Conservation (phyloP, 2,888 invertebrate species). For the Lasioglossum morio region DNA sequence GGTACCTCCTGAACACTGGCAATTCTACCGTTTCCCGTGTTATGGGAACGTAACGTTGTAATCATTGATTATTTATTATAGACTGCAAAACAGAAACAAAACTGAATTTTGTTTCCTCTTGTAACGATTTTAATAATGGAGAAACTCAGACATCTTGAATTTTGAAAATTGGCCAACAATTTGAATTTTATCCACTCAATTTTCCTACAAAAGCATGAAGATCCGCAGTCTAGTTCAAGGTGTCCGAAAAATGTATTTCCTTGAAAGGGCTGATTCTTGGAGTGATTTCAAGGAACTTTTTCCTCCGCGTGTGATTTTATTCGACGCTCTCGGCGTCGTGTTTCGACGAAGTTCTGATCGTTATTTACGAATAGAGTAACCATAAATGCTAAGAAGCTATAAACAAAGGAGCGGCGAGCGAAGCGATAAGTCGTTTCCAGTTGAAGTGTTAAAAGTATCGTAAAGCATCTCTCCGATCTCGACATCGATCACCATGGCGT, state of each 20-base stretch:
- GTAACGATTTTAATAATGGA: no score
- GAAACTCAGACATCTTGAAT: no score
- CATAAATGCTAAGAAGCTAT: not conserved
- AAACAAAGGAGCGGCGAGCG: not conserved
- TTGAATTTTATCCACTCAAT: no score
- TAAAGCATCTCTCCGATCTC: conserved; percentile 4
- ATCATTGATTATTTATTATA: no score
- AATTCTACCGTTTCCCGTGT: not conserved
- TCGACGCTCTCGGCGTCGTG: not conserved
- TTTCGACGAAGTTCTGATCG: not conserved
- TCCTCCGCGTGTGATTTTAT: not conserved
- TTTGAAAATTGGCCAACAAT: no score
- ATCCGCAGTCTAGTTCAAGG: no score
- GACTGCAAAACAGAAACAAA: no score
- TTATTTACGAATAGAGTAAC: not conserved
- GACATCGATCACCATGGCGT: conserved; percentile 26
- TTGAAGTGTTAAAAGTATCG: conserved; percentile 4
- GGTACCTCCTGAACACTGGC: not conserved
- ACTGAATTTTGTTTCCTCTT: no score
- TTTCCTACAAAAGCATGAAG: no score
- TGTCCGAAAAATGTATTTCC: not conserved
- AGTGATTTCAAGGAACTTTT: not conserved
- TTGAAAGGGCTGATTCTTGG: not conserved
- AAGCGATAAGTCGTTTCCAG: conserved; percentile 1
- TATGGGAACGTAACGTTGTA: no score